A percentile compares a stretch with the other conserved stretches of the same genome.
phyloP scores from a whole-genome alignment of 2,797 vertebrate species.

The Parauchenoglanis punctatus region DNA sequence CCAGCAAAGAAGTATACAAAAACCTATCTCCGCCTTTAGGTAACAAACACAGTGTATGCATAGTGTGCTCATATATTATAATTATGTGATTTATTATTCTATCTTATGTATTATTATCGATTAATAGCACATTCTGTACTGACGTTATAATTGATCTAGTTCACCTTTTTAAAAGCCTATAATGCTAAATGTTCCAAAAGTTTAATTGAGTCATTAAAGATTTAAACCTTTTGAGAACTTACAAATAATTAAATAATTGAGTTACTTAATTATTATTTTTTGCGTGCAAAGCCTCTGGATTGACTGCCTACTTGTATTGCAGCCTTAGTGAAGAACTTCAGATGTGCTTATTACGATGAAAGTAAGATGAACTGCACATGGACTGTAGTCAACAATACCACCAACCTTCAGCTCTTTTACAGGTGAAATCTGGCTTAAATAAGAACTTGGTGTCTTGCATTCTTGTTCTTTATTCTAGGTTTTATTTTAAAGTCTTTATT shows the following conservation, averaged over 20 bases:
- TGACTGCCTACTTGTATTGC: background rate
- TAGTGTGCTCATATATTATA: background rate
- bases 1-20: conserved; percentile 17
- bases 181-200: background rate
- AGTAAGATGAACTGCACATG: conserved; percentile 63
- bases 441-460: background rate
- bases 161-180: too few species aligned
- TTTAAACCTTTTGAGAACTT: background rate
- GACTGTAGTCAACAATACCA: conserved; percentile 24
- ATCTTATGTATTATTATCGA: background rate
- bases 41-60: background rate
- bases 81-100: background rate
- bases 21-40: conserved; percentile 26
- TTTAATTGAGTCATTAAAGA: background rate
- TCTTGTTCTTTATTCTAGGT: background rate
- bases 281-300: background rate
- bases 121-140: background rate
- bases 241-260: background rate
- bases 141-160: background rate
- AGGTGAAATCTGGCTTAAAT: conserved; percentile 49
- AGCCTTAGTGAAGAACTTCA: conserved; percentile 61
- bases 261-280: background rate
- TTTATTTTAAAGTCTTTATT: background rate
- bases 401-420: conserved; percentile 50
- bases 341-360: conserved; percentile 8